Base-by-base conservation (phyloP, 1,140 invertebrate genomes). In the Caerostris darwini region DNA sequence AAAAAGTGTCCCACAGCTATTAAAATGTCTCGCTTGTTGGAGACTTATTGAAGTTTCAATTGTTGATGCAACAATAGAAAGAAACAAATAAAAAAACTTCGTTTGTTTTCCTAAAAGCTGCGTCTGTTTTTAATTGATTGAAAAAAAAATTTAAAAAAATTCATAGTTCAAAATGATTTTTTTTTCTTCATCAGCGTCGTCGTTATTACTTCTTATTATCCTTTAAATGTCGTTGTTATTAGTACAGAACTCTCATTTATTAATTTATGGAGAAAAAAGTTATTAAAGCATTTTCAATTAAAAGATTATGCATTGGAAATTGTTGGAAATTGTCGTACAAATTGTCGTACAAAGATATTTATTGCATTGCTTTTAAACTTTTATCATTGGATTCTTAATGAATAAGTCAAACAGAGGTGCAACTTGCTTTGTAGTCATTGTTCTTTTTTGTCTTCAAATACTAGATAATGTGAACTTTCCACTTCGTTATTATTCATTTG, bases 1-100 rank as follows among this genome's bases (percentile, higher is more conserved):
- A 85, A 85, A 85, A 85, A 34, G 34, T n/a, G 82, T 58, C 57
- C 7, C 57, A 56, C 14, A 57, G 82, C 82, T 56, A 85, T 85
- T 85, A 85, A 85, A 85, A 85, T 85, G 82, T 85, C 82, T 19
- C 57, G 57, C 8, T 54, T 56, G 56, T 85, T 85, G 19, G 19
- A 77, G 82, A 85, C 56, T 57, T 58, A 57, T 85, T 58, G 54
- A 19, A 57, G 54, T 5, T 57, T 56, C 57, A 5, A 85, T 57
- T 58, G 82, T 58, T 58, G 3, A 85, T n/a, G n/a, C 7, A 85
- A 85, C 17, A 85, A 85, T 85, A 58, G 82, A 58, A 85, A 19
- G 54, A 50, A 53, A 50, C 19, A 77, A 77, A 4, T 17, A 77
- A 53, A 53, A 77, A 53, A 53, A 12, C 0, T 34, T 34, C 10